Conservation (phyloP, 2,797 vertebrate species). For the Urophycis tenuis region DNA sequence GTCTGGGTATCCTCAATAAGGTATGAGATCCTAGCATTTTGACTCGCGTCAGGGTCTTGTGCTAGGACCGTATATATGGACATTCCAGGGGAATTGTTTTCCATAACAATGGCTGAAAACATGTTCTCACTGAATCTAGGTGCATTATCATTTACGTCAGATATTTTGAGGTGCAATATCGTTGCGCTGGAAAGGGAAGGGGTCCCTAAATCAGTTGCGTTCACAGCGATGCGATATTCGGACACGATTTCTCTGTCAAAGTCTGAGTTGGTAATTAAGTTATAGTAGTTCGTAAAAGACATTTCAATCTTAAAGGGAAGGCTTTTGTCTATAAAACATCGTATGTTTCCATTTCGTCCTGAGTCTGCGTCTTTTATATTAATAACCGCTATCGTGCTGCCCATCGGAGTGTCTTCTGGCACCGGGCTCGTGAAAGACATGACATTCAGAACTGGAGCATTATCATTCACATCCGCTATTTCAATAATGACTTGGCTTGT, state of each 20-base stretch:
- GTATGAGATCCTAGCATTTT: slow-evolving; percentile 64
- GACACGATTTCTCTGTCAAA: slow-evolving; percentile 61
- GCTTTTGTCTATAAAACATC: slow-evolving; percentile 48
- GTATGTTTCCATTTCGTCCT: slow-evolving; percentile 58
- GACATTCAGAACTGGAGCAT: slow-evolving; percentile 52
- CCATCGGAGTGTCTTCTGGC: slow-evolving; percentile 53
- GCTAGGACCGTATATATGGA: slow-evolving; percentile 58
- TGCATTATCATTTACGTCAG: slow-evolving; percentile 67
- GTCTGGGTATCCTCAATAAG: slow-evolving; percentile 48
- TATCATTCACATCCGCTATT: slow-evolving; percentile 64
- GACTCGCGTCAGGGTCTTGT: slow-evolving; percentile 59
- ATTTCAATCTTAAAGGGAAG: slow-evolving; percentile 61
- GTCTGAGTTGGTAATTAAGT: slow-evolving; percentile 47
- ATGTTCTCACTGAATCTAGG: slow-evolving; percentile 52
- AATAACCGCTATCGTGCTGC: slow-evolving; percentile 62
- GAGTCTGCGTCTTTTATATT: slow-evolving; percentile 65
- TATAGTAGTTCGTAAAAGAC: slow-evolving; percentile 61
- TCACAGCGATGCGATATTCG: slow-evolving; percentile 67
- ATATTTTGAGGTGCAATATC: slow-evolving; percentile 50
- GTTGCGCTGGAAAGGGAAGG: slow-evolving; percentile 55
- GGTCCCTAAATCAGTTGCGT: slow-evolving; percentile 56
- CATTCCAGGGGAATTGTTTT: slow-evolving; percentile 65
- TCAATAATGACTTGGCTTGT: slow-evolving; percentile 62
- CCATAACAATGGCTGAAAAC: slow-evolving; percentile 54
- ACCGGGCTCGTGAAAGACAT: slow-evolving; percentile 59